A percentile compares a stretch with the other conserved stretches of the same genome.
Evolutionary conservation across 1,140 invertebrate species (phyloP).

Genomic region (Sminthurinus signatus): DNA sequence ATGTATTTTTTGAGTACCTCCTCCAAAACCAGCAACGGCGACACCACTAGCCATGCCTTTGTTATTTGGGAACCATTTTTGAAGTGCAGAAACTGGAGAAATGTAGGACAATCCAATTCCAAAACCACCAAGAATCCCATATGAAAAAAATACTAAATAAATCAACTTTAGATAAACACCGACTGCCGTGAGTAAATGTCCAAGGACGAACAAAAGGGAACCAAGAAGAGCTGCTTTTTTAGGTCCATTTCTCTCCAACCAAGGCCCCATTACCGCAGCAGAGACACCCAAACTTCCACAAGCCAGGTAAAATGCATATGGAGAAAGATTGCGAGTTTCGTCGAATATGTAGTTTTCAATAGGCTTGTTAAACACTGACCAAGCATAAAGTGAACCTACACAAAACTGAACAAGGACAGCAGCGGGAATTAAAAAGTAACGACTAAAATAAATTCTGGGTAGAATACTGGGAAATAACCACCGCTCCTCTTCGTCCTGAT

Average conservation of each 20-base stretch:
- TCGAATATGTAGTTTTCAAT: conserved; percentile 30
- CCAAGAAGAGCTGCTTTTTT: conserved; percentile 12
- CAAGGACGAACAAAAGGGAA: conserved; percentile 19
- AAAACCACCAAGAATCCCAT: conserved; percentile 27
- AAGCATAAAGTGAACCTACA: conserved; percentile 35
- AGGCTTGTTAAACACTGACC: conserved; percentile 33
- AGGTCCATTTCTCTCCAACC: conserved; percentile 34
- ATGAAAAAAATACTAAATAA: conserved; percentile 32
- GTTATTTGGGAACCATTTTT: conserved; percentile 39
- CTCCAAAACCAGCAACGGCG: conserved; percentile 36
- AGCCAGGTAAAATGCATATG: conserved; percentile 36
- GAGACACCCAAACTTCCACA: conserved; percentile 23
- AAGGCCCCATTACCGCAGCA: conserved; percentile 32
- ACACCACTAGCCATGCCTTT: conserved; percentile 31
- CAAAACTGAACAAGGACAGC: conserved; percentile 37
- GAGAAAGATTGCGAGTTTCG: conserved; percentile 15
- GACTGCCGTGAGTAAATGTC: conserved; percentile 25
- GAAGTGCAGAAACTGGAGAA: conserved; percentile 32
- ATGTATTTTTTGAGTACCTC: too few species aligned
- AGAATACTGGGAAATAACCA: conserved; percentile 13
- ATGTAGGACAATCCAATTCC: conserved; percentile 35
- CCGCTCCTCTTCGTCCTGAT: conserved; percentile 16
- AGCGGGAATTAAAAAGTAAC: conserved; percentile 32
- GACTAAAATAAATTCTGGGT: conserved; percentile 19
- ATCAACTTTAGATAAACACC: conserved; percentile 22